Evolutionary conservation across 2,888 invertebrate genomes (phyloP).

Genomic region (Trisateles emortualis): DNA sequence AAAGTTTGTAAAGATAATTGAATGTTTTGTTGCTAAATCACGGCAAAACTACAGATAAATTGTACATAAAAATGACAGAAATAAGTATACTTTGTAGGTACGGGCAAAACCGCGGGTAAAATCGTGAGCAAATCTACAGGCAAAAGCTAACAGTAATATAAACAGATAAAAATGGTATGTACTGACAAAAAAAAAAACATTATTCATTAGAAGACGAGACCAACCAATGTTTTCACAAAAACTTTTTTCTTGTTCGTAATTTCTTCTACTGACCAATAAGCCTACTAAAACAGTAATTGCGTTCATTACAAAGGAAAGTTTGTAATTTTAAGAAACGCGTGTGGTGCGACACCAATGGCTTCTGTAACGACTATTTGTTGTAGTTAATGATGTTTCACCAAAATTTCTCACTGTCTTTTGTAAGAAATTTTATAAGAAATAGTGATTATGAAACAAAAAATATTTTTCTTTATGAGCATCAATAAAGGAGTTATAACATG

Average conservation of each 20-base stretch:
- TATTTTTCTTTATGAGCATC: not conserved
- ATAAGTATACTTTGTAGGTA: too few relatives aligned
- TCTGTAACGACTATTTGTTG: constrained; percentile 19
- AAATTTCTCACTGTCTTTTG: constrained; percentile 20
- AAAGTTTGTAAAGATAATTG: too few relatives aligned
- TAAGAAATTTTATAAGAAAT: constrained; percentile 1
- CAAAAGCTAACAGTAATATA: not conserved
- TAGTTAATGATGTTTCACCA: constrained; percentile 16
- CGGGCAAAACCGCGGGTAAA: too few relatives aligned
- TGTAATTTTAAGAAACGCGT: constrained; percentile 8
- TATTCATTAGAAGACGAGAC: not conserved
- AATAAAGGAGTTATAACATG: too few relatives aligned
- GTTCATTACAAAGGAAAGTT: constrained; percentile 10
- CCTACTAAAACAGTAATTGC: constrained; percentile 4
- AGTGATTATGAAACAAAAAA: constrained; percentile 2
- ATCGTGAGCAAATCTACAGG: too few relatives aligned
- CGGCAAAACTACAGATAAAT: too few relatives aligned
- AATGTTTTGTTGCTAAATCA: too few relatives aligned
- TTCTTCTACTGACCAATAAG: constrained; percentile 4
- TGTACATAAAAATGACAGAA: too few relatives aligned
- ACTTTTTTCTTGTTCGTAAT: not conserved
- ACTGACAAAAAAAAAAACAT: not conserved
- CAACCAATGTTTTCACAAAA: not conserved
- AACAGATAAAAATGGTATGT: too few relatives aligned
- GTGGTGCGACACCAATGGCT: constrained; percentile 9